Percentiles rank a stretch among this genome's conserved stretches.
phyloP scores from a whole-genome alignment of 2,888 invertebrate genomes.

The Pheosia gnoma region DNA sequence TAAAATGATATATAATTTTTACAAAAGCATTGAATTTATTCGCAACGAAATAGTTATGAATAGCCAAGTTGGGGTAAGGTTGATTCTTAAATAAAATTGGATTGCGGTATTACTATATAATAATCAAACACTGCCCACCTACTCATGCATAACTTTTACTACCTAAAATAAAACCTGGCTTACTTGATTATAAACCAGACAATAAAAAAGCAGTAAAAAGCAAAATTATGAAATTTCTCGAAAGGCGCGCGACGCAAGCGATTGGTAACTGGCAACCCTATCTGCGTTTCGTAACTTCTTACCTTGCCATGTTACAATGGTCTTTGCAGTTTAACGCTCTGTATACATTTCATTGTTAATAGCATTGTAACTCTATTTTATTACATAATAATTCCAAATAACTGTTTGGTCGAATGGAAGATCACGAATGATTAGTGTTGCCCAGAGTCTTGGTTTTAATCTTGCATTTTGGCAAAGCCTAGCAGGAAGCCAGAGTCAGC shows the following conservation, averaged over 20 bases:
- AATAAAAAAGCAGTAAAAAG: slow-evolving; percentile 4
- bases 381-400: slow-evolving; percentile 18
- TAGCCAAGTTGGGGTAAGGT: too few relatives aligned
- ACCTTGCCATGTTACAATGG: slow-evolving; percentile 66
- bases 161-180: not conserved
- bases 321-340: slow-evolving; percentile 49
- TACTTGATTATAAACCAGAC: not conserved
- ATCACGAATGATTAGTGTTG: too few relatives aligned
- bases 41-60: too few relatives aligned
- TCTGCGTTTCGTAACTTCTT: slow-evolving; percentile 56
- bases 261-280: slow-evolving; percentile 28
- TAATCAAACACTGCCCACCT: not conserved
- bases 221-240: slow-evolving; percentile 5
- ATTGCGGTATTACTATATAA: not conserved
- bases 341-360: slow-evolving; percentile 55
- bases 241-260: not conserved
- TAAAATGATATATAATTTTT: too few relatives aligned
- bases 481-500: too few relatives aligned
- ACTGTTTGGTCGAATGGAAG: too few relatives aligned
- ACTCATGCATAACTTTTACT: not conserved
- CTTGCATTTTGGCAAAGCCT: too few relatives aligned
- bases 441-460: too few relatives aligned
- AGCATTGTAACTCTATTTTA: slow-evolving; percentile 45
- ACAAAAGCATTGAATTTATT: too few relatives aligned
- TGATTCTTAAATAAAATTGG: not conserved